These are phyloP conservation scores for Rhamnusium bicolor DNA, from an alignment of 2,888 invertebrate species.

Conservation along the genomic window DNA sequence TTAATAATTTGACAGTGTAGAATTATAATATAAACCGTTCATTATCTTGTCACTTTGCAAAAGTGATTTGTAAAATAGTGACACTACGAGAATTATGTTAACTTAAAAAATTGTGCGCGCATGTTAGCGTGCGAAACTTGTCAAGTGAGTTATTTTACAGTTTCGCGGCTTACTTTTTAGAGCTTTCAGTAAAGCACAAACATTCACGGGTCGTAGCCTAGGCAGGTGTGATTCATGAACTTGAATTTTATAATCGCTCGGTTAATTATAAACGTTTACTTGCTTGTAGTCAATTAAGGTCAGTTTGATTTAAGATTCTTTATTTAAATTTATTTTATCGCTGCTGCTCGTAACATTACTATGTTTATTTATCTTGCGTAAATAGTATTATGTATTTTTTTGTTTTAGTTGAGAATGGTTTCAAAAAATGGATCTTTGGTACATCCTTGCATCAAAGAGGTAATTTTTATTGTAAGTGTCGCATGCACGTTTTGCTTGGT, in stretches of 20 bases:
- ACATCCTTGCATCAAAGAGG: conserved; percentile 63
- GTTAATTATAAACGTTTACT: conserved; percentile 2
- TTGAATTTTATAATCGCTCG: conserved; percentile 1
- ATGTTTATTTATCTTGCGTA: background rate
- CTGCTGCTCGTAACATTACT: background rate
- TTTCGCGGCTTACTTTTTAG: conserved; percentile 48
- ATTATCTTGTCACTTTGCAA: conserved; percentile 12
- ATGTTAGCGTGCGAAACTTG: conserved; percentile 49
- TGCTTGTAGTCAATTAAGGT: conserved; percentile 4
- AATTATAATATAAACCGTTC: background rate
- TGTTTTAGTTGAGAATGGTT: conserved; percentile 52
- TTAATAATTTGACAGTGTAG: background rate
- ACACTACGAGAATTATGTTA: background rate
- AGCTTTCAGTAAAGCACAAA: conserved; percentile 49
- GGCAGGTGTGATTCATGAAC: conserved; percentile 21
- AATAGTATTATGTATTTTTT: background rate
- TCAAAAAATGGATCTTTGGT: conserved; percentile 52
- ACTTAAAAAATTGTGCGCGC: conserved; percentile 45
- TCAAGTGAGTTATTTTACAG: conserved; percentile 51
- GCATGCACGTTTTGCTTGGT: conserved; percentile 12
- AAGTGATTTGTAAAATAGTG: background rate
- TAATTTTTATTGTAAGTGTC: conserved; percentile 62
- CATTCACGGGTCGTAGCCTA: conserved; percentile 34
- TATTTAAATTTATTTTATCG: background rate
- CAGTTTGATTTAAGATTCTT: conserved; percentile 11